These are phyloP conservation scores for Menura novaehollandiae DNA, from an alignment of 2,113 vertebrate genomes.

Conservation along the genomic window DNA sequence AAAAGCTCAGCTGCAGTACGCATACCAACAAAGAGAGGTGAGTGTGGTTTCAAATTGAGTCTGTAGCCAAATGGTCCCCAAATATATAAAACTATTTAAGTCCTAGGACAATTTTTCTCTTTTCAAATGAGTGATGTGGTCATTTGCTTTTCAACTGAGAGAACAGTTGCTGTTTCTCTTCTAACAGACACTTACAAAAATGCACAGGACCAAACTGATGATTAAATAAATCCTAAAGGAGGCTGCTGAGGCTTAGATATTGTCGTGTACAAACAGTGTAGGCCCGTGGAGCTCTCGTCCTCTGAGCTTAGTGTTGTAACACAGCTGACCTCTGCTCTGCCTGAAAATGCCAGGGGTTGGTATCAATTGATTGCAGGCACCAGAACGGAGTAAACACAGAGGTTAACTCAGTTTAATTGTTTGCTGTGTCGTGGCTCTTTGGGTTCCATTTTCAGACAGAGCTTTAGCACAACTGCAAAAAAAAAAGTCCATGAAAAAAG, in stretches of 20 bases:
- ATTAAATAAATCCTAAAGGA: conserved; percentile 3
- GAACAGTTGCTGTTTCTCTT: conserved; percentile 36
- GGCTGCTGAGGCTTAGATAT: background rate
- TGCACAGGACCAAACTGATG: background rate
- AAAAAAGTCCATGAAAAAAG: background rate
- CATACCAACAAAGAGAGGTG: background rate
- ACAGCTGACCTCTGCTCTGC: background rate
- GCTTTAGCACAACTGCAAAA: background rate
- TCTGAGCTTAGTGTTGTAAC: background rate
- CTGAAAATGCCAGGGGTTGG: background rate
- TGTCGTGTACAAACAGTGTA: background rate
- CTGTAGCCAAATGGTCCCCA: conserved; percentile 4
- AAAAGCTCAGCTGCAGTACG: background rate
- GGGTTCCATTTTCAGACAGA: conserved; percentile 13
- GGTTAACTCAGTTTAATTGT: background rate
- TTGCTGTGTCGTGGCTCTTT: background rate
- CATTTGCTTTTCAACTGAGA: conserved; percentile 58
- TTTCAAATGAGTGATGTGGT: background rate
- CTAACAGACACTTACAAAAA: background rate
- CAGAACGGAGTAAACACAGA: background rate
- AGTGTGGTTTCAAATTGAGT: background rate
- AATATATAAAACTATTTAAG: background rate
- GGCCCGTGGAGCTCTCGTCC: background rate
- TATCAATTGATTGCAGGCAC: background rate
- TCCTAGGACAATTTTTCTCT: background rate